Percentiles rank a stretch among this genome's conserved stretches.
phyloP scores from a whole-genome alignment of 2,888 invertebrate genomes.

The Ichneumoninae sp. region DNA sequence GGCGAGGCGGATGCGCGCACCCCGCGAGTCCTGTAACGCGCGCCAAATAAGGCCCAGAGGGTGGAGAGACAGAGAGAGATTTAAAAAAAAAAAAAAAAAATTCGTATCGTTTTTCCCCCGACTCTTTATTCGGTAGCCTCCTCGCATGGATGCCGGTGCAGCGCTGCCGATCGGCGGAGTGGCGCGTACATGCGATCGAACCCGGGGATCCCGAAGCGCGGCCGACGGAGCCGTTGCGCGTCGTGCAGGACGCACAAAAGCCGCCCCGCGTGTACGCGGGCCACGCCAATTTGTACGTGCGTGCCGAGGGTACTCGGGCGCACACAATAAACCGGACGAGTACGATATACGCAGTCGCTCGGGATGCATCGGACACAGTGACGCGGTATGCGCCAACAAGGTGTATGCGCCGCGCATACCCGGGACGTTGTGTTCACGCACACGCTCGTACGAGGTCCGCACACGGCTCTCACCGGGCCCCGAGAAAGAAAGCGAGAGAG shows the following conservation, averaged over 20 bases:
- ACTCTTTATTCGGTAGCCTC: slow-evolving; percentile 61
- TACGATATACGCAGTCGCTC: slow-evolving; percentile 13
- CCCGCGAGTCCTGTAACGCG: slow-evolving; percentile 7
- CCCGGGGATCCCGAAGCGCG: slow-evolving; percentile 36
- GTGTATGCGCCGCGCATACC: slow-evolving; percentile 37
- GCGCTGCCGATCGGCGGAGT: slow-evolving; percentile 39
- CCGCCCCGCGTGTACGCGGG: slow-evolving; percentile 12
- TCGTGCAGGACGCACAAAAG: slow-evolving; percentile 28
- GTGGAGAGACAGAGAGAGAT: slow-evolving; percentile 13
- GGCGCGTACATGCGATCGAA: slow-evolving; percentile 57
- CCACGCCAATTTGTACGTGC: slow-evolving; percentile 77
- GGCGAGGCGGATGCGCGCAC: not conserved
- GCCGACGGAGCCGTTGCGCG: slow-evolving; percentile 18
- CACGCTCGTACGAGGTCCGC: slow-evolving; percentile 25
- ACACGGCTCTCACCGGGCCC: not conserved
- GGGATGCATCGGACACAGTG: not conserved
- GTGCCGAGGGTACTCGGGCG: slow-evolving; percentile 71
- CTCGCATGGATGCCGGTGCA: slow-evolving; percentile 34
- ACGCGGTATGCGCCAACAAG: slow-evolving; percentile 15
- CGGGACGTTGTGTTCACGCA: slow-evolving; percentile 58
- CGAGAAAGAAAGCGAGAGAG: not conserved
- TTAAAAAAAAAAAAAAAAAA: slow-evolving; percentile 22
- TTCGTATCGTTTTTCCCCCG: slow-evolving; percentile 28
- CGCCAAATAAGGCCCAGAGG: slow-evolving; percentile 45
- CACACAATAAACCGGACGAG: slow-evolving; percentile 44